Evolutionary conservation across 2,797 vertebrate species (phyloP).

Genomic region (Pipistrellus nathusii): DNA sequence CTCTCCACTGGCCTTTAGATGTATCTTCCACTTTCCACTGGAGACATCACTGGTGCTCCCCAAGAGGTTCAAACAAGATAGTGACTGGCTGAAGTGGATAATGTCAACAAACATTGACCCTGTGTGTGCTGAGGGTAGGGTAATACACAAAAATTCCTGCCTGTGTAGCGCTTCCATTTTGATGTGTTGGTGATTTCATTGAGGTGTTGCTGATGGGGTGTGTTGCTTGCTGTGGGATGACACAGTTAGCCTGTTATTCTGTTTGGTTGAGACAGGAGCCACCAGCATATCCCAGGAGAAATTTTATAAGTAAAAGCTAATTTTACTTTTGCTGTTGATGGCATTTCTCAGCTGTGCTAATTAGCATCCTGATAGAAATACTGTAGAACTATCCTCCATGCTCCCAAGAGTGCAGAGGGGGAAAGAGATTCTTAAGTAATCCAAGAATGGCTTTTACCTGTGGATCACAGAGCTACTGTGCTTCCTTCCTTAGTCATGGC

Average conservation of each 20-base stretch:
- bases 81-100: slow-evolving; percentile 40
- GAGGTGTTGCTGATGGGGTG: background rate
- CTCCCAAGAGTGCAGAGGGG: slow-evolving; percentile 58
- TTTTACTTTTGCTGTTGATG: slow-evolving; percentile 76
- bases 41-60: background rate
- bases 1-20: slow-evolving; percentile 8
- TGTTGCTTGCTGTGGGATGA: slow-evolving; percentile 26
- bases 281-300: slow-evolving; percentile 65
- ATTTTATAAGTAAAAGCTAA: slow-evolving; percentile 70
- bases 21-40: background rate
- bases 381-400: slow-evolving; percentile 61
- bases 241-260: slow-evolving; percentile 1
- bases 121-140: background rate
- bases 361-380: slow-evolving; percentile 63
- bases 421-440: slow-evolving; percentile 72
- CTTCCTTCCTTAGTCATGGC: background rate
- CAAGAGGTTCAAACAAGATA: background rate
- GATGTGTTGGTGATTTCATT: background rate
- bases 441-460: slow-evolving; percentile 51
- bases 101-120: background rate
- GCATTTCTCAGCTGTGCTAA: slow-evolving; percentile 69
- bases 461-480: background rate
- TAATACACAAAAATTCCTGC: slow-evolving; percentile 2
- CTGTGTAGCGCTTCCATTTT: background rate
- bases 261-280: slow-evolving; percentile 45